phyloP scores from a whole-genome alignment of 1,140 invertebrate genomes.

The Geopemphigus sp. region DNA sequence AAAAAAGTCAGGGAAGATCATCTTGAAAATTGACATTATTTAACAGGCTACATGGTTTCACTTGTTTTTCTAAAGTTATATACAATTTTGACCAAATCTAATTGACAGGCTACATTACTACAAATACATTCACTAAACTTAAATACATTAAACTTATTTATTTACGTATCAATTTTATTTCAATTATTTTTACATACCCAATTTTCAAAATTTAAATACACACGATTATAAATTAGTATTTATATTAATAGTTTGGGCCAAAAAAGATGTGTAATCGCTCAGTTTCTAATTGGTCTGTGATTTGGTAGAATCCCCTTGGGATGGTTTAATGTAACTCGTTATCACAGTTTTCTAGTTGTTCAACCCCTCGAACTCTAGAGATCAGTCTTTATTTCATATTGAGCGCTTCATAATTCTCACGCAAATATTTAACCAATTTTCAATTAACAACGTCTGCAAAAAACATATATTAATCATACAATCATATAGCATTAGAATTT shows the following conservation, averaged over 20 bases:
- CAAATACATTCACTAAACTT: neutral
- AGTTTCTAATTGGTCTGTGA: slow-evolving; percentile 18
- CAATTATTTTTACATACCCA: slow-evolving; percentile 13
- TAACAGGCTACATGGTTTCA: slow-evolving; percentile 31
- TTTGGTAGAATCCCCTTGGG: neutral
- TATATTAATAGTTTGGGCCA: slow-evolving; percentile 24
- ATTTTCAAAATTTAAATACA: slow-evolving; percentile 11
- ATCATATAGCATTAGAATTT: neutral
- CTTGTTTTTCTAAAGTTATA: slow-evolving; percentile 20
- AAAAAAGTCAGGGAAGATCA: slow-evolving; percentile 37
- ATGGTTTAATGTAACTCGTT: slow-evolving; percentile 10
- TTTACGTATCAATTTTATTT: neutral
- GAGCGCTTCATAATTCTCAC: slow-evolving; percentile 18
- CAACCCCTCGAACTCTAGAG: slow-evolving; percentile 43
- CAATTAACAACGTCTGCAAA: neutral
- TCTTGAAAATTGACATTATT: slow-evolving; percentile 38
- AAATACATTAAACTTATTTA: slow-evolving; percentile 25
- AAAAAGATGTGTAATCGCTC: slow-evolving; percentile 21
- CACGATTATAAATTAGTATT: neutral
- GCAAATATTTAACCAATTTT: slow-evolving; percentile 20
- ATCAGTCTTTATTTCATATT: slow-evolving; percentile 43
- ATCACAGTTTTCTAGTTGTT: slow-evolving; percentile 49
- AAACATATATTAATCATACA: neutral
- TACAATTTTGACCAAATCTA: slow-evolving; percentile 22
- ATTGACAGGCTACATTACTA: slow-evolving; percentile 4